phyloP scores from a whole-genome alignment of 1,140 invertebrate species.

The Drosophila erecta region DNA sequence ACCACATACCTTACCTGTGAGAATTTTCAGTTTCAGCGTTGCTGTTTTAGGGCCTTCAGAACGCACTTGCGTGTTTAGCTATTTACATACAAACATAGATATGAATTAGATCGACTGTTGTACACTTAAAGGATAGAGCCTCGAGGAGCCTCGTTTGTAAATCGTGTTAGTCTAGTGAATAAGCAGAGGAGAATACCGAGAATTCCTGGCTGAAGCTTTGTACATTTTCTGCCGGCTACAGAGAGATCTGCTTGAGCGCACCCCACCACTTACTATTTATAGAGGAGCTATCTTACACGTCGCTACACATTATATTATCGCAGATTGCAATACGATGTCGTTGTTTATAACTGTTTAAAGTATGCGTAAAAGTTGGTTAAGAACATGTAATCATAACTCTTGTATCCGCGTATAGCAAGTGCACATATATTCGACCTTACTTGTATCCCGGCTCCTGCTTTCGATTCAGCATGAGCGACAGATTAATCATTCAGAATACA shows the following conservation, averaged over 20 bases:
- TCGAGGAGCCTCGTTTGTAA: slow-evolving; percentile 53
- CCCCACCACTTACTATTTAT: slow-evolving; percentile 45
- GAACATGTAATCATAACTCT: slow-evolving; percentile 44
- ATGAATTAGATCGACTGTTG: slow-evolving; percentile 65
- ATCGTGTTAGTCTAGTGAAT: slow-evolving; percentile 67
- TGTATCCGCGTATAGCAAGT: slow-evolving; percentile 23
- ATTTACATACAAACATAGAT: slow-evolving; percentile 31
- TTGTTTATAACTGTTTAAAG: slow-evolving; percentile 75
- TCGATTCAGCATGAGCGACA: slow-evolving; percentile 48
- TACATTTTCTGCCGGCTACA: slow-evolving; percentile 58
- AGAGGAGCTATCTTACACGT: slow-evolving; percentile 24
- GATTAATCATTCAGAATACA: background rate
- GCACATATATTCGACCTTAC: slow-evolving; percentile 30
- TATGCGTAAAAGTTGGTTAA: slow-evolving; percentile 73
- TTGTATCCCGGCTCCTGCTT: slow-evolving; percentile 41
- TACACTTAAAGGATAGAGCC: slow-evolving; percentile 42
- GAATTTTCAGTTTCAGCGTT: slow-evolving; percentile 6
- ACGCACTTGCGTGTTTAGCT: slow-evolving; percentile 15
- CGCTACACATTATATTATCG: slow-evolving; percentile 46
- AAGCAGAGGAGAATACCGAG: slow-evolving; percentile 35
- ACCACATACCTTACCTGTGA: slow-evolving; percentile 3
- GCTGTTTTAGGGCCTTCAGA: slow-evolving; percentile 24
- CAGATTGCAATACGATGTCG: slow-evolving; percentile 45
- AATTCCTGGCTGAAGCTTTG: slow-evolving; percentile 54
- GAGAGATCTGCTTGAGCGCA: slow-evolving; percentile 62